phyloP scores from a whole-genome alignment of 2,797 vertebrate species.

The Rhabdophis nuchalis region DNA sequence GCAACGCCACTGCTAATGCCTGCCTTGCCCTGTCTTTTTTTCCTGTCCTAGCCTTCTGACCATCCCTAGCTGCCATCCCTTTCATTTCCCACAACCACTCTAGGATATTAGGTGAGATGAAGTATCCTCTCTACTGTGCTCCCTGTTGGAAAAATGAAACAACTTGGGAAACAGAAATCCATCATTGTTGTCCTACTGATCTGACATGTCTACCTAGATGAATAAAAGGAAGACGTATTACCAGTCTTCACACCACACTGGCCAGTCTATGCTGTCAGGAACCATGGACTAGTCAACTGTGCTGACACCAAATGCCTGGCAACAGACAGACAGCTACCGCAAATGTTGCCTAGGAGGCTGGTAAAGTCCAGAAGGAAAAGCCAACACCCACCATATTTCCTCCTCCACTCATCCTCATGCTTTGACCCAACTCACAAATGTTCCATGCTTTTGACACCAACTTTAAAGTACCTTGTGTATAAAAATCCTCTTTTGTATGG shows the following conservation, averaged over 20 bases:
- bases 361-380: neutral
- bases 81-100: neutral
- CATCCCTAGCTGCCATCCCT: neutral
- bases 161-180: neutral
- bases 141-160: neutral
- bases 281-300: neutral
- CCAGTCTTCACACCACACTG: neutral
- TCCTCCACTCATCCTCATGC: neutral
- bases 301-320: neutral
- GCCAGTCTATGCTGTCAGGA: neutral
- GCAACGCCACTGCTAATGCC: neutral
- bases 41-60: neutral
- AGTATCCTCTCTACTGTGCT: neutral
- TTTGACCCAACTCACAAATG: neutral
- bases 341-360: neutral
- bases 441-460: neutral
- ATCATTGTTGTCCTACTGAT: neutral
- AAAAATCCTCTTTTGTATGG: neutral
- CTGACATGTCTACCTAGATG: neutral
- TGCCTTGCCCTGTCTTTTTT: neutral
- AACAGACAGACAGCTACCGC: neutral
- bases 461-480: neutral
- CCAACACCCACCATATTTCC: neutral
- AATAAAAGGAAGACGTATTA: neutral
- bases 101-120: neutral